Evolutionary conservation across 1,140 invertebrate genomes (phyloP), one percentile per base, ranked within the genome.

Genomic region (Brachionus paranguensis): DNA sequence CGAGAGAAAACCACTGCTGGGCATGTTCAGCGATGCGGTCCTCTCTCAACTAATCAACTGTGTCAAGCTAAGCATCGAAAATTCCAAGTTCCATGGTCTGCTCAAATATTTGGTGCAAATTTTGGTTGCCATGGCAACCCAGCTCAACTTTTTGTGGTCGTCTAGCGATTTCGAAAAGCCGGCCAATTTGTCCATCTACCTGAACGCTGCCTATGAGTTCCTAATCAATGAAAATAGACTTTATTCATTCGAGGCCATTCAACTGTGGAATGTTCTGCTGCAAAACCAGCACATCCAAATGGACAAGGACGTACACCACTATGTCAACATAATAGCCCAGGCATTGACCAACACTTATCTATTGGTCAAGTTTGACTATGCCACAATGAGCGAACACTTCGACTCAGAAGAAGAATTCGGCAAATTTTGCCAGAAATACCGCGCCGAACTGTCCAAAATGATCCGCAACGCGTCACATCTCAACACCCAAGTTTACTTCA

Each of bases 381-480:
- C 64, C 1, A 2, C 53, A 20, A 76, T 76, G 72, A 64, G 24
- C 12, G 53, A 64, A 14, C 11, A 64, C 5, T 81, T 81, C 33
- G 78, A 81, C 43, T 12, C 78, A 17, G 53, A 81, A 29, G 64
- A 68, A 20, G 78, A 81, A 37, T 81, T 64, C 45, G 47, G 65
- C 43, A 81, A 81, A 68, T 81, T 81, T 68, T 81, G 20, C 12
- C 53, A 60, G 45, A 43, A 47, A 81, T 81, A 64, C 12, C 53
- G 78, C 1, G 43, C 41, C 27, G 78, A 81, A 47, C 45, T 81
- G 20, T 43, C 78, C 8, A 81, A 37, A 68, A 17, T 81, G 60
- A 41, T 81, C 2, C 53, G 64, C n/a, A 64, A 33, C 53, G 78
- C 50, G 20, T 12, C 53, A 24, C 27, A 37, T 14, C 20, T 81